Evolutionary conservation across 2,888 invertebrate species (phyloP), one percentile per base, ranked within the genome.

Genomic region (Scaptomyza caliginosa): DNA sequence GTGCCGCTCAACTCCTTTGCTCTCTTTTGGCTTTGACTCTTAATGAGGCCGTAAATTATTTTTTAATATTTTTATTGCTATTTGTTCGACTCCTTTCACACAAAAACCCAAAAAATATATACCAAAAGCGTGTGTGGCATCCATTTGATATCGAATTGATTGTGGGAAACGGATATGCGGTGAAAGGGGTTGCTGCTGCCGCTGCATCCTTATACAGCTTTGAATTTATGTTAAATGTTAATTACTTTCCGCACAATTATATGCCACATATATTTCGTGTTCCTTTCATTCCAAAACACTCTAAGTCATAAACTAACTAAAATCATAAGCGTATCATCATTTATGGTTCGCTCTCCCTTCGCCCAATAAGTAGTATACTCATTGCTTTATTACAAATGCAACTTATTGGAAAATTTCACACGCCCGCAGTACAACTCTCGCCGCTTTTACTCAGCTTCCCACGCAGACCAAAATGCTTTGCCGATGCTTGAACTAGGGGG

Each of bases 41-140:
- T 87, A 84, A 84, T 84, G 88, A 84, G 83, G 70, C 74, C 86
- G 83, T 84, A 84, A 87, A 84, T 84, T 79, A 79, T 87, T 84
- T 87, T 84, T 87, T 84, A 79, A 87, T 86, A 82, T 86, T 83
- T 85, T 85, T 79, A 85, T 87, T 85, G 79, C 66, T 77, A 57
- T 74, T 56, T 56, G 59, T 55, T 65, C 54, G 26, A 75, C 62
- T 73, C 60, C 76, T 66, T 63, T 51, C 51, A 23, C 38, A 21
- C 16, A 39, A 30, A 40, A 45, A 13, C 23, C 54, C 38, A 24
- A 39, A 39, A 58, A 48, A 66, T 38, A 19, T 46, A 30, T 51
- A 51, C 6, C 19, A 2, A 30, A 59, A 64, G 82, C 78, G 85
- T 82, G 82, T 75, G 58, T 58, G 75, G 67, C 82, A 36, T 67